Conservation (phyloP, 2,888 invertebrate genomes). For the Sturmia bella region DNA sequence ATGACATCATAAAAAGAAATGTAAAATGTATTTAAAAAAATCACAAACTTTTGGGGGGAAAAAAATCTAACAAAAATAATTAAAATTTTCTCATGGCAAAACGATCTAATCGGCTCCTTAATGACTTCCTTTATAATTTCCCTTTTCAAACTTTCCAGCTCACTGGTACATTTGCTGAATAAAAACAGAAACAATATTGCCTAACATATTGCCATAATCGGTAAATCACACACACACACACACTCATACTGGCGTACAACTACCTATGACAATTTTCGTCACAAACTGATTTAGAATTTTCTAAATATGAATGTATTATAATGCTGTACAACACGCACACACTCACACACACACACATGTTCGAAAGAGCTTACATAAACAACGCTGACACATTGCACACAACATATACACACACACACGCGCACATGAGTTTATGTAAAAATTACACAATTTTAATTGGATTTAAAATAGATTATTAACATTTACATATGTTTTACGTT, state of each 20-base stretch:
- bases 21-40: no score
- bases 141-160: background rate
- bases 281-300: slow-evolving; percentile 13
- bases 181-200: background rate
- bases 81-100: background rate
- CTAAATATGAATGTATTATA: slow-evolving; percentile 9
- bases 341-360: slow-evolving; percentile 8
- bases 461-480: slow-evolving; percentile 40
- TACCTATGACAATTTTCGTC: background rate
- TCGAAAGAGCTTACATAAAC: slow-evolving; percentile 7
- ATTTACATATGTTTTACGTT: background rate
- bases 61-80: background rate
- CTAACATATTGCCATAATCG: background rate
- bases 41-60: background rate
- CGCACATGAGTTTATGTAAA: slow-evolving; percentile 30
- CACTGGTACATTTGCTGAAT: background rate
- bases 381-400: no score
- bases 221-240: background rate
- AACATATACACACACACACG: no score
- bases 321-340: background rate
- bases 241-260: background rate
- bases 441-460: slow-evolving; percentile 65
- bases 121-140: slow-evolving; percentile 10
- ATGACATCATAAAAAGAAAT: background rate
- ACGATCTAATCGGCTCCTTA: background rate